These are phyloP conservation scores for Apus apus DNA, from an alignment of 2,113 vertebrate genomes.

Conservation along the genomic window DNA sequence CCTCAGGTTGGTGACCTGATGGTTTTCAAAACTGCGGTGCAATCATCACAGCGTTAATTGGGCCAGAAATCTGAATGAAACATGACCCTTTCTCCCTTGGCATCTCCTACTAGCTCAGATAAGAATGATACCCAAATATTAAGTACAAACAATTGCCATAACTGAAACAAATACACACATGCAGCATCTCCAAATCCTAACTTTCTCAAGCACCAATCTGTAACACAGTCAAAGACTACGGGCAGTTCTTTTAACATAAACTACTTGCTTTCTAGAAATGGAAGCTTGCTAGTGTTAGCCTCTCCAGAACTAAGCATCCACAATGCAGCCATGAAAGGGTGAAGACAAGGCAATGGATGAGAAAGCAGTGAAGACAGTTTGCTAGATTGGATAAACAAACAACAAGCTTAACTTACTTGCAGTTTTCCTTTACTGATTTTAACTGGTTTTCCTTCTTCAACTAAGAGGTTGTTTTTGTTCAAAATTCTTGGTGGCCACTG, in stretches of 20 bases:
- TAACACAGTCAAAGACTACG: background rate
- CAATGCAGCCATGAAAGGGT: background rate
- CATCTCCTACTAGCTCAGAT: background rate
- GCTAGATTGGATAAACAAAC: background rate
- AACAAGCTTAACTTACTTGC: conserved; percentile 74
- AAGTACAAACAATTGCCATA: background rate
- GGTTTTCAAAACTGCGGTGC: background rate
- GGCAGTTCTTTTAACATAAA: background rate
- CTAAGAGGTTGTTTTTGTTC: conserved; percentile 78
- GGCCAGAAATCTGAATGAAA: background rate
- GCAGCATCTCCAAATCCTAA: background rate
- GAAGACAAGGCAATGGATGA: background rate
- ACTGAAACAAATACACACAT: background rate
- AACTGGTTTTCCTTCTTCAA: conserved; percentile 88
- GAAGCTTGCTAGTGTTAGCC: background rate
- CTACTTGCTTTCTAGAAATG: background rate
- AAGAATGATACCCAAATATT: background rate
- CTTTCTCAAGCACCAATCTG: background rate
- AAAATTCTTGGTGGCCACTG: conserved; percentile 75
- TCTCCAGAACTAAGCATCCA: background rate
- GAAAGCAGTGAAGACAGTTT: background rate
- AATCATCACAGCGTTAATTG: background rate
- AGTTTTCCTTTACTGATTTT: conserved; percentile 83
- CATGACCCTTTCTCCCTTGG: background rate
- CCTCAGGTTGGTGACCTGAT: background rate